Base-by-base conservation (phyloP, 2,888 invertebrate species). In the Amiota minor region DNA sequence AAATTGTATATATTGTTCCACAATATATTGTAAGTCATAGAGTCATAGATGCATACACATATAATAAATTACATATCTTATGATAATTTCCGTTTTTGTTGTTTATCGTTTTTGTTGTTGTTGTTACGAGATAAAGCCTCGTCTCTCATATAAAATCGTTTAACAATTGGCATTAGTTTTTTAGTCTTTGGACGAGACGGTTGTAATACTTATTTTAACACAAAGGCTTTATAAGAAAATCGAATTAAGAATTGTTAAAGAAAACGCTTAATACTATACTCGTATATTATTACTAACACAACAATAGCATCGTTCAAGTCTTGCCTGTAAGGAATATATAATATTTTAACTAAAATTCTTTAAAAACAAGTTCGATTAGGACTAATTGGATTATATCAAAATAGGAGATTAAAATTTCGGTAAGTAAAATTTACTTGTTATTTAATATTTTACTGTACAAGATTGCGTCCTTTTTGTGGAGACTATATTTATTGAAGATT, bases 131-230 rank as follows among this genome's bases (percentile, higher is more conserved):
- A 12, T 67, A 49, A 50, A 50, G 20, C 14, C 50, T 50, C 53
- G 1, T 10, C 3, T 20, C 55, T 35, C 67, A 79, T 83, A 83
- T 83, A 83, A 84, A 83, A 78, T 75, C 73, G 76, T 78, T 76
- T 72, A 77, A 71, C 77, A 71, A 75, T 67, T 73, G 62, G 76
- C 77, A 74, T 76, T 81, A 70, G 75, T 78, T 80, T 86, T 84
- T 79, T 81, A 83, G 83, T 83, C 76, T 74, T 53, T 50, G 67
- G 74, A 69, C 77, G 80, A 69, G 71, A 59, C 67, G 75, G 70
- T 73, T 74, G 70, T 70, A 71, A 74, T 35, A 35, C 35, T 35
- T 4, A 35, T 75, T 50, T 74, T 76, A 78, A 82, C 71, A 74
- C 12, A 59, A 59, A 59, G 8, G 55, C 16, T 55, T 55, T 11